These are phyloP conservation scores for Cyanoderma ruficeps DNA, from an alignment of 2,113 vertebrate genomes.

Conservation along the genomic window DNA sequence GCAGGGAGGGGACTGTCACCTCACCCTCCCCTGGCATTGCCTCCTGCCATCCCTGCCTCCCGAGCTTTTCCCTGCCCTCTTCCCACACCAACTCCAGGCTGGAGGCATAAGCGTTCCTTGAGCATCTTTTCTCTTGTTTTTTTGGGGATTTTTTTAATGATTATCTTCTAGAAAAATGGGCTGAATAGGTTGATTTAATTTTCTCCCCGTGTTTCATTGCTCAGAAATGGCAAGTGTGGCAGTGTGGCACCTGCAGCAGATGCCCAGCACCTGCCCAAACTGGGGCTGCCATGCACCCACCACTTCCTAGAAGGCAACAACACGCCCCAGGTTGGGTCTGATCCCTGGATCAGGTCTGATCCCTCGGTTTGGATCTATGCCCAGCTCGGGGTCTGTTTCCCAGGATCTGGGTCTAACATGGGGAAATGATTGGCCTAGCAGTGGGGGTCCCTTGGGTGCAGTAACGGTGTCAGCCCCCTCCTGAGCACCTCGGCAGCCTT, in stretches of 20 bases:
- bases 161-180: not conserved
- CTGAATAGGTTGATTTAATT: not conserved
- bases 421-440: rapidly evolving
- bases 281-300: rapidly evolving
- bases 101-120: not conserved
- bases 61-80: not conserved
- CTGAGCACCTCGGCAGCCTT: not conserved
- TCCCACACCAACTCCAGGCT: not conserved
- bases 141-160: no score
- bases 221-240: not conserved
- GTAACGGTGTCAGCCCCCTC: rapidly evolving
- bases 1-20: not conserved
- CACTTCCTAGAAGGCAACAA: not conserved
- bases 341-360: not conserved
- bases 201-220: not conserved
- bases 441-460: rapidly evolving
- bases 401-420: rapidly evolving
- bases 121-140: not conserved
- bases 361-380: not conserved
- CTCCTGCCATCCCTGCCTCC: not conserved
- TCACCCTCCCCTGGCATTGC: not conserved
- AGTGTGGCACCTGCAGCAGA: not conserved
- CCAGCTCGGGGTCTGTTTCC: not conserved
- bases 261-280: not conserved
- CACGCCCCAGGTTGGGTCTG: rapidly evolving